Conservation (phyloP, 2,113 vertebrate genomes). For the Psettodes erumei region DNA sequence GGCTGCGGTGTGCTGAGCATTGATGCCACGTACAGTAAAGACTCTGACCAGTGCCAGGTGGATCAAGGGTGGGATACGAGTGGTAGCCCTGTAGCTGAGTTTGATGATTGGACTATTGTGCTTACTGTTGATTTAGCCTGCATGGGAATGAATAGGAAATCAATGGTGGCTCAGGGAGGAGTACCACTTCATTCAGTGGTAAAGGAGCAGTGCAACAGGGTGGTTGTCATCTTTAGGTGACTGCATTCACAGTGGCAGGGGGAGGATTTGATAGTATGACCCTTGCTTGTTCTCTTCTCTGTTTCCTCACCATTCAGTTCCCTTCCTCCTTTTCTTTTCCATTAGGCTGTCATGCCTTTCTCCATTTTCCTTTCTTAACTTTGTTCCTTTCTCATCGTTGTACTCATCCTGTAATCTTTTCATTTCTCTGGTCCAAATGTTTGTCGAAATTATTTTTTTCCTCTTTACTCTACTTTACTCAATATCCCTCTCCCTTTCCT, state of each 20-base stretch:
- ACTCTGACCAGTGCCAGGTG: constrained; percentile 76
- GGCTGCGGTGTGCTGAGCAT: constrained; percentile 63
- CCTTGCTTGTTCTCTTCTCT: background rate
- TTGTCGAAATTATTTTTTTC: background rate
- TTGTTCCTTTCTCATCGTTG: background rate
- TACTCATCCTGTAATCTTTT: background rate
- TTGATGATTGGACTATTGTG: constrained; percentile 86
- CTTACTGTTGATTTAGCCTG: constrained; percentile 84
- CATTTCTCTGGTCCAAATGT: background rate
- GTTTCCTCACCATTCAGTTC: background rate
- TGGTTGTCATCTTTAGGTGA: constrained; percentile 40
- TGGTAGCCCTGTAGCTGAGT: constrained; percentile 52
- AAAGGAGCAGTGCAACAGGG: constrained; percentile 74
- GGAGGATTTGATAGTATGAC: background rate
- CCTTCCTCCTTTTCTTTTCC: background rate
- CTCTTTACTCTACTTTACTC: background rate
- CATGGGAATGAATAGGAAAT: constrained; percentile 85
- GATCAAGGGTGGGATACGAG: constrained; percentile 63
- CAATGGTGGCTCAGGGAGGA: constrained; percentile 76
- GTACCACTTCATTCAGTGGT: constrained; percentile 61
- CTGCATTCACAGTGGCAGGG: too few relatives aligned
- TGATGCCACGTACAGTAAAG: constrained; percentile 65
- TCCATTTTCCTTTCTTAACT: background rate
- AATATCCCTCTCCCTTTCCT: background rate
- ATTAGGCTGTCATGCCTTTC: too few relatives aligned